Conservation (phyloP, 2,888 invertebrate genomes). For the Noctua pronuba region DNA sequence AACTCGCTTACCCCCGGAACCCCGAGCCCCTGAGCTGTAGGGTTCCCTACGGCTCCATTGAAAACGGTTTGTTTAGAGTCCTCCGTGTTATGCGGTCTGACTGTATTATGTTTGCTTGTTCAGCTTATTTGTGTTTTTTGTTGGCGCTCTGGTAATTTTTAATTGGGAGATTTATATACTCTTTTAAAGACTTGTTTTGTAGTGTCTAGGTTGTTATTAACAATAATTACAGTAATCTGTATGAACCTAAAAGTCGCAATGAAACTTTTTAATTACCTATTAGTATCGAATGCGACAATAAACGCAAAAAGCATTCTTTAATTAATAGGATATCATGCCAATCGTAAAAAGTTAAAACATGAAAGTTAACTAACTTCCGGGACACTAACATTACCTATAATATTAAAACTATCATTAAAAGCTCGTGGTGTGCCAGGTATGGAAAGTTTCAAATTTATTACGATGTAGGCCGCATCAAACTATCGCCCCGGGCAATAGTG, state of each 20-base stretch:
- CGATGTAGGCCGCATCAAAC: constrained; percentile 41
- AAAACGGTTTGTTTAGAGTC: constrained; percentile 59
- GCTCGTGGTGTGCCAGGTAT: constrained; percentile 20
- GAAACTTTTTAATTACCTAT: not conserved
- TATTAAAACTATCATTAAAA: constrained; percentile 41
- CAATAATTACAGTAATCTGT: not conserved
- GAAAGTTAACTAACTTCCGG: constrained; percentile 17
- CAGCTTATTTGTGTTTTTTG: constrained; percentile 32
- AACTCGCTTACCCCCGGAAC: constrained; percentile 59
- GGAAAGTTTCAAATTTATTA: constrained; percentile 45
- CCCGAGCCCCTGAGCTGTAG: constrained; percentile 43
- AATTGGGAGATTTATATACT: constrained; percentile 9
- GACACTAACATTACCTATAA: constrained; percentile 5
- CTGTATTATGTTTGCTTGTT: constrained; percentile 47
- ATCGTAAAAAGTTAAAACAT: constrained; percentile 33
- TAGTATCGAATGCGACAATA: not conserved
- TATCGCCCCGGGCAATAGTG: constrained; percentile 23
- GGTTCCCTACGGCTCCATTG: constrained; percentile 61
- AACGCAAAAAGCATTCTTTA: constrained; percentile 1
- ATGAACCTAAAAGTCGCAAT: not conserved
- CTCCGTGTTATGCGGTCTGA: constrained; percentile 44
- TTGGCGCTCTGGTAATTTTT: constrained; percentile 26
- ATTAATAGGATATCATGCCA: constrained; percentile 3
- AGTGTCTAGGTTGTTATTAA: not conserved
- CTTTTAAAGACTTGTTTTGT: constrained; percentile 10